phyloP scores from a whole-genome alignment of 2,888 invertebrate species.

The Mythimna albipuncta region DNA sequence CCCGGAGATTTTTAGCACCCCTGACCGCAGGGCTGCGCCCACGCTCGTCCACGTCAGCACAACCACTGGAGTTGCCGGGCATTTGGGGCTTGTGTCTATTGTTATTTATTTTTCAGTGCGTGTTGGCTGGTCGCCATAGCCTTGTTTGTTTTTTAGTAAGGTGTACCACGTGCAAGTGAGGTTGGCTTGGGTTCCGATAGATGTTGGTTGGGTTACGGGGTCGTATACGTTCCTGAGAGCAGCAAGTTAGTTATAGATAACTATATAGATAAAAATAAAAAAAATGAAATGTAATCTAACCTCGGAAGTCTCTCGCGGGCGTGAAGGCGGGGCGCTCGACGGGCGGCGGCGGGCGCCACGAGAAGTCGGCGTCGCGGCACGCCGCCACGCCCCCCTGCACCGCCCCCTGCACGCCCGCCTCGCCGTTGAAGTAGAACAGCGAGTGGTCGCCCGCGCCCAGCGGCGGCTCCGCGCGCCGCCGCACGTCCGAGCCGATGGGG shows the following conservation, averaged over 20 bases:
- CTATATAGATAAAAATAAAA: not conserved
- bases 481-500: constrained; percentile 83
- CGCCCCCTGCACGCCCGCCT: constrained; percentile 40
- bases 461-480: constrained; percentile 71
- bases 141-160: too few relatives aligned
- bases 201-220: too few relatives aligned
- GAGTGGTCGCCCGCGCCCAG: constrained; percentile 62
- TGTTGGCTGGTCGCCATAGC: too few relatives aligned
- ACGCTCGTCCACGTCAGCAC: too few relatives aligned
- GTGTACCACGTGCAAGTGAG: too few relatives aligned
- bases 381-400: constrained; percentile 50
- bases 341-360: constrained; percentile 60
- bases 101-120: too few relatives aligned
- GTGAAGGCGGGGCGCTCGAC: constrained; percentile 56
- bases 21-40: too few relatives aligned
- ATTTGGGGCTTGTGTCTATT: too few relatives aligned
- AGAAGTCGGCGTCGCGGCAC: constrained; percentile 58
- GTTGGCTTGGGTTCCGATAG: too few relatives aligned
- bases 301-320: constrained; percentile 69
- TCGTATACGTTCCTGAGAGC: too few relatives aligned
- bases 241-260: not conserved
- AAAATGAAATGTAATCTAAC: constrained; percentile 56
- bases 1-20: too few relatives aligned
- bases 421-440: constrained; percentile 76
- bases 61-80: too few relatives aligned